A percentile compares a stretch with the other conserved stretches of the same genome.
phyloP scores from a whole-genome alignment of 2,113 vertebrate species.

The Ornithorhynchus anatinus region DNA sequence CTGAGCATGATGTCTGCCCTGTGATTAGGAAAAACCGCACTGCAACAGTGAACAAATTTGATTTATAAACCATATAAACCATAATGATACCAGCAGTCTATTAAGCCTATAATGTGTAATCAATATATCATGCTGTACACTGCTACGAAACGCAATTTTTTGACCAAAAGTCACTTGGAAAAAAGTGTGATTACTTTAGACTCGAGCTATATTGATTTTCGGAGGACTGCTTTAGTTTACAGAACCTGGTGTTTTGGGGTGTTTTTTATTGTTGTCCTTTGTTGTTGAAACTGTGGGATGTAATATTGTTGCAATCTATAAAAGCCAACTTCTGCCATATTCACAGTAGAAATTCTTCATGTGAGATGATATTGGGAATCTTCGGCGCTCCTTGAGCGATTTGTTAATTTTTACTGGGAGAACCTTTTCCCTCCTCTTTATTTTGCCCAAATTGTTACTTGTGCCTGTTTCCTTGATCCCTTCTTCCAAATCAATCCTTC shows the following conservation, averaged over 20 bases:
- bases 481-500: no score
- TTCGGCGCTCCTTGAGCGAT: no score
- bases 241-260: background rate
- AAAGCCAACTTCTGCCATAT: constrained; percentile 8
- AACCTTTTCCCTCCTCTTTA: no score
- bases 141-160: background rate
- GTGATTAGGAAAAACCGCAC: background rate
- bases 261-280: background rate
- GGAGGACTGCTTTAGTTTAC: background rate
- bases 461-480: no score
- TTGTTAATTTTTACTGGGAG: no score
- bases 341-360: background rate
- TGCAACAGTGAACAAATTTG: background rate
- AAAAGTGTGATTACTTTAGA: constrained; percentile 24
- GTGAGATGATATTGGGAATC: background rate
- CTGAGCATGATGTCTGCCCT: background rate
- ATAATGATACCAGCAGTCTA: background rate
- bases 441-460: no score
- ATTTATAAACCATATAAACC: constrained; percentile 6
- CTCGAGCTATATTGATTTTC: constrained; percentile 32
- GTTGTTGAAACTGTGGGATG: background rate
- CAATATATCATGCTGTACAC: constrained; percentile 14
- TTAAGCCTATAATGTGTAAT: constrained; percentile 6
- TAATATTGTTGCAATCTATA: background rate
- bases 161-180: background rate